Evolutionary conservation across 2,797 vertebrate species (phyloP).

Genomic region (Catharus ustulatus): DNA sequence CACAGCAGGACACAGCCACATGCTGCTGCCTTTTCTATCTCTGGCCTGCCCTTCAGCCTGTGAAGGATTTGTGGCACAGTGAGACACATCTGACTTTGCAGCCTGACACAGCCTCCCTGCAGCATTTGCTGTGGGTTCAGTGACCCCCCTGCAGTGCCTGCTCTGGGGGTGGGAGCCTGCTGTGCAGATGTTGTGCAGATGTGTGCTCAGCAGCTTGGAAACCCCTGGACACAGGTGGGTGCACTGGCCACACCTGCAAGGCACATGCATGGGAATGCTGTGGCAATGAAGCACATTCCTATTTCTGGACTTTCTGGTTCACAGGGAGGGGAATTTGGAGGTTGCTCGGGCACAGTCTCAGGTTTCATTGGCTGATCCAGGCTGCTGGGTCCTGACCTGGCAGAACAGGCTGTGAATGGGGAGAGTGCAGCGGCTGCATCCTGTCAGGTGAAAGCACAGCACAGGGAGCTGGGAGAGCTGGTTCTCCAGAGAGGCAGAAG

Average conservation of each 20-base stretch:
- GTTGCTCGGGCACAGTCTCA: background rate
- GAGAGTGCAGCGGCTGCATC: background rate
- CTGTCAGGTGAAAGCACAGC: background rate
- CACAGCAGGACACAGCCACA: background rate
- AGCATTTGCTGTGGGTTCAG: background rate
- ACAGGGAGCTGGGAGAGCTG: background rate
- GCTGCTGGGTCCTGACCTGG: background rate
- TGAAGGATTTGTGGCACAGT: background rate
- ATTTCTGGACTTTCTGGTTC: background rate
- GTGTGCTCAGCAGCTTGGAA: background rate
- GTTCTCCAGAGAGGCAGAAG: background rate
- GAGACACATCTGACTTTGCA: background rate
- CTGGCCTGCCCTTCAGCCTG: background rate
- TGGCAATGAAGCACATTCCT: background rate
- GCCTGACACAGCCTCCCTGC: background rate
- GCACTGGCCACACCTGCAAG: background rate
- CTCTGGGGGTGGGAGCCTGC: background rate
- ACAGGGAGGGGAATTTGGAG: background rate
- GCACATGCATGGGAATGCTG: background rate
- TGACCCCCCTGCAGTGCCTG: background rate
- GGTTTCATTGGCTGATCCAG: background rate
- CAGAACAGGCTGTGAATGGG: accelerated
- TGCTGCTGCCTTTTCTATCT: background rate
- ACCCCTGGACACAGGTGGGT: background rate
- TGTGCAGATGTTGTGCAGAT: background rate